Conservation (phyloP, 1,140 invertebrate species). For the Panagrolaimus sp. region DNA sequence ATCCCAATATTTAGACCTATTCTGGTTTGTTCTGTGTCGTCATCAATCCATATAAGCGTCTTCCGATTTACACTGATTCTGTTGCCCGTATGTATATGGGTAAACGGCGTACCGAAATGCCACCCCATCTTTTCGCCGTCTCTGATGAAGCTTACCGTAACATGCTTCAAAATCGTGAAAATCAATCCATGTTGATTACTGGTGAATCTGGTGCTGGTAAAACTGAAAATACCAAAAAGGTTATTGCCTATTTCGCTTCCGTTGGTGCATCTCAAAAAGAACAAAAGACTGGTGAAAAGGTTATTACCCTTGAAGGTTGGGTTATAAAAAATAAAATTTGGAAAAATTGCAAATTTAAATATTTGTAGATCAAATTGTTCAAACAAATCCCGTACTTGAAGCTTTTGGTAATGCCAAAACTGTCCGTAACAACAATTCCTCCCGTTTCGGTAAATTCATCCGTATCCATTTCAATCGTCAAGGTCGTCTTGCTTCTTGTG, state of each 20-base stretch:
- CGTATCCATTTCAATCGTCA: slow-evolving; percentile 98
- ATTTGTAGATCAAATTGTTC: slow-evolving; percentile 98
- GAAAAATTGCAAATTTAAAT: no score
- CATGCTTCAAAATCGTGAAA: slow-evolving; percentile 77
- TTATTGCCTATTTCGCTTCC: slow-evolving; percentile 62
- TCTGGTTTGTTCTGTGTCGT: slow-evolving; percentile 99
- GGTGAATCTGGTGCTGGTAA: slow-evolving; percentile 75
- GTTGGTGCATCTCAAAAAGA: slow-evolving; percentile 56
- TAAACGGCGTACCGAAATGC: slow-evolving; percentile 97
- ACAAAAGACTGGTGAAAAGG: slow-evolving; percentile 40
- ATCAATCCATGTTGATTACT: slow-evolving; percentile 87
- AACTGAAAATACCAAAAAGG: slow-evolving; percentile 63
- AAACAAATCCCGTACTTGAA: slow-evolving; percentile 96
- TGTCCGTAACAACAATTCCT: slow-evolving; percentile 80
- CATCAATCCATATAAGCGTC: slow-evolving; percentile 99
- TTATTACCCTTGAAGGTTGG: slow-evolving; percentile 64
- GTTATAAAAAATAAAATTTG: no score
- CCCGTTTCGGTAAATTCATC: slow-evolving; percentile 80
- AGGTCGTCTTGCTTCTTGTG: slow-evolving; percentile 98
- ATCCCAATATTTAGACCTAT: slow-evolving; percentile 75
- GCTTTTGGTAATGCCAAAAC: slow-evolving; percentile 99
- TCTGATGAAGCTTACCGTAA: slow-evolving; percentile 99
- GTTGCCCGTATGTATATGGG: slow-evolving; percentile 94
- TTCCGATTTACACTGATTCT: slow-evolving; percentile 93
- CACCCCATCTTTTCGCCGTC: slow-evolving; percentile 98